Evolutionary conservation across 2,113 vertebrate species (phyloP).

Genomic region (Odontesthes bonariensis): DNA sequence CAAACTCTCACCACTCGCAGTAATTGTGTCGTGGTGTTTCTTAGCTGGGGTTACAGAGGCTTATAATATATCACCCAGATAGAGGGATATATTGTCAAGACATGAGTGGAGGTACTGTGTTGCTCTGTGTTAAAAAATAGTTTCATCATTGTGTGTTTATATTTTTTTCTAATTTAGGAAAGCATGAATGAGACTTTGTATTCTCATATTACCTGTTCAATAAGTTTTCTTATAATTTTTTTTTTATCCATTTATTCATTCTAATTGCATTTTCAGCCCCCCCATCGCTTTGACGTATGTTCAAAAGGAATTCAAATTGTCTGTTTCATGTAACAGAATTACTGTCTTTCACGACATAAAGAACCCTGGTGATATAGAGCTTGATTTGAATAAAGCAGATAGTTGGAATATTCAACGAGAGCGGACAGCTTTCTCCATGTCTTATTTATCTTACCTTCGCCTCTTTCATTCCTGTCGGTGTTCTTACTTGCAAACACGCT

Average conservation of each 20-base stretch:
- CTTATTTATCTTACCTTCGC: constrained; percentile 42
- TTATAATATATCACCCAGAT: constrained; percentile 13
- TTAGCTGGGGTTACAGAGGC: constrained; percentile 52
- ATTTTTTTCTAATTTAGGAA: no score
- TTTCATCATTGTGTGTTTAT: no score
- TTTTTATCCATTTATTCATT: background rate
- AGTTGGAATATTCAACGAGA: constrained; percentile 42
- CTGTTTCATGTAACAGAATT: constrained; percentile 6
- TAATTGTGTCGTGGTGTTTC: constrained; percentile 66
- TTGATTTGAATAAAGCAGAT: constrained; percentile 37
- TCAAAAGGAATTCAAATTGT: constrained; percentile 22
- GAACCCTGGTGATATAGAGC: constrained; percentile 8
- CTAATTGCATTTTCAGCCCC: background rate
- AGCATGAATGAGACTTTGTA: no score
- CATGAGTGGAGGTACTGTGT: no score
- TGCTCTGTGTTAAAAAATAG: no score
- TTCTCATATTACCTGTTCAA: no score
- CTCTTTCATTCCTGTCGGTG: constrained; percentile 24
- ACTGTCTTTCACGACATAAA: constrained; percentile 6
- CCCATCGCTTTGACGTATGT: constrained; percentile 23
- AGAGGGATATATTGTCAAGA: no score
- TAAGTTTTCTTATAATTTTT: background rate
- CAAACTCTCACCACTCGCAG: constrained; percentile 64
- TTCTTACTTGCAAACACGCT: constrained; percentile 32
- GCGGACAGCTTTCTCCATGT: constrained; percentile 13